phyloP scores from a whole-genome alignment of 2,888 invertebrate genomes.

The Cerastis rubricosa region DNA sequence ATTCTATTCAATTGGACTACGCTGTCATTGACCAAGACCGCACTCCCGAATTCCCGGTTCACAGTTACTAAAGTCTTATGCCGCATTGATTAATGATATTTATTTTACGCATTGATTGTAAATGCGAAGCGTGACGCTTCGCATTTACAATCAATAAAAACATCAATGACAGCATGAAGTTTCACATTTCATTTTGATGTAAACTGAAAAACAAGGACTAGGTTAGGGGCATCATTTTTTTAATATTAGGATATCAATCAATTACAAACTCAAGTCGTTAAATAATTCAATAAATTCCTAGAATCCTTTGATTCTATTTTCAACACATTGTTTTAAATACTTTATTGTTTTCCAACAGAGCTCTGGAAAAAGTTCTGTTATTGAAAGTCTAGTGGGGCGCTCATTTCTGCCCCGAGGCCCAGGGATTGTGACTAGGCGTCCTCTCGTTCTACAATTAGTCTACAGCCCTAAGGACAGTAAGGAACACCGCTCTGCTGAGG shows the following conservation, averaged over 20 bases:
- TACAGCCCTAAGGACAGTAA: constrained; percentile 97
- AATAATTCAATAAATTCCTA: neutral
- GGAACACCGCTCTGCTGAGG: constrained; percentile 96
- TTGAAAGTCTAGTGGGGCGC: constrained; percentile 99
- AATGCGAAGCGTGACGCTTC: constrained; percentile 38
- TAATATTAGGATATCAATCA: neutral
- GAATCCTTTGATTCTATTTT: neutral
- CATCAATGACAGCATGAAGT: constrained; percentile 38
- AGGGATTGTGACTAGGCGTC: constrained; percentile 99
- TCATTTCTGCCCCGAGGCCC: constrained; percentile 99
- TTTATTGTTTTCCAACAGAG: constrained; percentile 92
- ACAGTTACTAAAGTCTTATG: constrained; percentile 13
- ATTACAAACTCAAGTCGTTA: neutral
- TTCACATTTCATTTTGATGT: constrained; percentile 14
- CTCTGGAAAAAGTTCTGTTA: constrained; percentile 99
- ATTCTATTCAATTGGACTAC: constrained; percentile 77
- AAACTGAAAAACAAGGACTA: neutral
- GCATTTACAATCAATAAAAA: constrained; percentile 50
- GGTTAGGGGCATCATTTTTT: neutral
- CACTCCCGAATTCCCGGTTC: constrained; percentile 43
- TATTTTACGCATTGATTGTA: constrained; percentile 16
- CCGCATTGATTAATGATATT: neutral
- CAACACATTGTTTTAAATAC: neutral
- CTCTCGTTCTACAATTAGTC: constrained; percentile 97
- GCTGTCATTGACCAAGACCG: constrained; percentile 82